These are phyloP conservation scores for Galagoides demidoff DNA, from an alignment of 2,797 vertebrate species.

Conservation along the genomic window DNA sequence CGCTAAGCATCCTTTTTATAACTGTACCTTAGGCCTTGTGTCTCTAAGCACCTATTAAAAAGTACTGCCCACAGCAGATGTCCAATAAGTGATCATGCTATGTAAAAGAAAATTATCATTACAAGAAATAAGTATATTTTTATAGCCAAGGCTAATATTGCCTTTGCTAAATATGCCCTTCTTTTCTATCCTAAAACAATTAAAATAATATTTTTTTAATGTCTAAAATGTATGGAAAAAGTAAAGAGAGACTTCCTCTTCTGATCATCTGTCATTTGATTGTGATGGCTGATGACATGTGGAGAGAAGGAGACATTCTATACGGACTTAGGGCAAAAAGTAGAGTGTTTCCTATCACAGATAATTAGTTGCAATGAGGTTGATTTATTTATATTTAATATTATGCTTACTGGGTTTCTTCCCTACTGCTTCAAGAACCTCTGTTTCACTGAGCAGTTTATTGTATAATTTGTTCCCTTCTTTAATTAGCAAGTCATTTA, in stretches of 20 bases:
- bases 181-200: background rate
- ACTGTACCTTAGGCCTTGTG: background rate
- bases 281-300: background rate
- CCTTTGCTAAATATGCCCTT: background rate
- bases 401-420: slow-evolving; percentile 51
- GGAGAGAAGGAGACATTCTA: background rate
- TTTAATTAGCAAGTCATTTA: slow-evolving; percentile 57
- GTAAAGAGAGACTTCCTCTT: slow-evolving; percentile 13
- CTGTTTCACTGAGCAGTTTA: slow-evolving; percentile 41
- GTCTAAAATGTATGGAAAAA: background rate
- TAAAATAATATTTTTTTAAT: background rate
- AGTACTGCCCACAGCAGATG: background rate
- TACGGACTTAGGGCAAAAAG: slow-evolving; percentile 20
- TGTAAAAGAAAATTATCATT: background rate
- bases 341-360: background rate
- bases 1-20: background rate
- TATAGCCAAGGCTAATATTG: background rate
- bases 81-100: background rate
- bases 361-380: slow-evolving; percentile 4
- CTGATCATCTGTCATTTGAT: background rate
- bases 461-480: slow-evolving; percentile 19
- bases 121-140: background rate
- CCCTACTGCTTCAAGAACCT: slow-evolving; percentile 22
- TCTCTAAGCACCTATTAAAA: background rate
- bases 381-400: slow-evolving; percentile 32